Evolutionary conservation across 2,888 invertebrate genomes (phyloP), one percentile per base, ranked within the genome.

Genomic region (Coelinius sp.): DNA sequence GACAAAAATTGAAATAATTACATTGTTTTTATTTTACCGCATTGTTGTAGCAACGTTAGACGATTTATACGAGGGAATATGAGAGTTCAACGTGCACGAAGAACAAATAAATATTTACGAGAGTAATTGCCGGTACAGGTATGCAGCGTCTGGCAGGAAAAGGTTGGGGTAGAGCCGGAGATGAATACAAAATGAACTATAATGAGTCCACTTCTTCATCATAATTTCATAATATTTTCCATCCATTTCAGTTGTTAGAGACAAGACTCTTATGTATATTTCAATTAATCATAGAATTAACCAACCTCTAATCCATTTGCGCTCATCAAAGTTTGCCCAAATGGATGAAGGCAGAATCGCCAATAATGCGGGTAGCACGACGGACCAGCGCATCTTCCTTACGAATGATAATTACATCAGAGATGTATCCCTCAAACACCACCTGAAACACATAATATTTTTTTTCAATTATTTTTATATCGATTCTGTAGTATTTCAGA

Each of bases 301-400:
- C 38, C 41, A 52, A 83, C 82, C 82, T 76, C 77, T 79, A 62
- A 80, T 66, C 65, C 71, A 75, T 35, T 14, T 59, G 14, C 76
- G 27, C 41, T 75, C 74, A 70, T 76, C 74, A 8, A 68, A 68
- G n/a, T 70, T 76, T 22, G 77, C 73, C 24, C 78, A 76, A 20
- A 77, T 75, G 49, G 75, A 73, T 59, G 78, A 68, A 65, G 78
- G 76, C 63, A 75, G 78, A 73, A 79, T 73, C 71, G 75, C 75
- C 76, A 80, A 76, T 71, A 81, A 52, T 52, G 64, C 76, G 75
- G 80, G 79, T 49, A 84, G 77, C 72, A 83, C 77, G 76, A 83
- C 73, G 53, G 81, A 76, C 73, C 77, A 80, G 75, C 76, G 77
- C 83, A 84, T 83, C 75, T 74, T 81, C 35, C 49, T 46, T 52